A percentile compares a stretch with the other conserved stretches of the same genome.
phyloP scores from a whole-genome alignment of 1,140 invertebrate genomes.

The Anagrus nilaparvatae region DNA sequence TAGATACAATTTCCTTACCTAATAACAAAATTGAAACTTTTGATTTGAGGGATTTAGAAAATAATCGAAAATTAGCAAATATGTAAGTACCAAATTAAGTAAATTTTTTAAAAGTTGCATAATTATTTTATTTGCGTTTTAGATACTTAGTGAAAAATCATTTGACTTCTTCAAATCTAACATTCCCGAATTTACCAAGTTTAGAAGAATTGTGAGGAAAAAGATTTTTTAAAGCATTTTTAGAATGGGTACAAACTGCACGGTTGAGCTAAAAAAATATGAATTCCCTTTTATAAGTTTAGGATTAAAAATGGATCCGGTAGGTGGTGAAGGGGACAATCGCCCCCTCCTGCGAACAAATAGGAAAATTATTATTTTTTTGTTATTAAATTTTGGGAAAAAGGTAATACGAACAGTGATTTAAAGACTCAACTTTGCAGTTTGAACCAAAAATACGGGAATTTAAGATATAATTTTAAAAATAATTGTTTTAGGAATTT shows the following conservation, averaged over 20 bases:
- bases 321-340: no score
- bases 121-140: conserved; percentile 4
- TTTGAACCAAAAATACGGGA: background rate
- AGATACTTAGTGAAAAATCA: conserved; percentile 34
- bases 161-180: conserved; percentile 34
- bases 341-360: no score
- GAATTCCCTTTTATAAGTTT: conserved; percentile 1
- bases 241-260: no score
- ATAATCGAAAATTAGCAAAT: conserved; percentile 35
- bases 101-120: background rate
- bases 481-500: conserved; percentile 34
- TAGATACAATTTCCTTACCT: conserved; percentile 38
- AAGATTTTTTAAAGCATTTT: no score
- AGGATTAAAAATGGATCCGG: background rate
- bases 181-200: conserved; percentile 38
- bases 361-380: conserved; percentile 1
- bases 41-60: conserved; percentile 36
- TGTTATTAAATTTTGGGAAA: background rate
- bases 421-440: background rate
- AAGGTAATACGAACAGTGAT: background rate
- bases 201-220: conserved; percentile 45
- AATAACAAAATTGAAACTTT: conserved; percentile 34
- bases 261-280: background rate
- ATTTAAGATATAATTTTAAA: conserved; percentile 14
- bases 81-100: conserved; percentile 32